Conservation (phyloP, 2,888 invertebrate species). For the Ypsolopha scabrella region DNA sequence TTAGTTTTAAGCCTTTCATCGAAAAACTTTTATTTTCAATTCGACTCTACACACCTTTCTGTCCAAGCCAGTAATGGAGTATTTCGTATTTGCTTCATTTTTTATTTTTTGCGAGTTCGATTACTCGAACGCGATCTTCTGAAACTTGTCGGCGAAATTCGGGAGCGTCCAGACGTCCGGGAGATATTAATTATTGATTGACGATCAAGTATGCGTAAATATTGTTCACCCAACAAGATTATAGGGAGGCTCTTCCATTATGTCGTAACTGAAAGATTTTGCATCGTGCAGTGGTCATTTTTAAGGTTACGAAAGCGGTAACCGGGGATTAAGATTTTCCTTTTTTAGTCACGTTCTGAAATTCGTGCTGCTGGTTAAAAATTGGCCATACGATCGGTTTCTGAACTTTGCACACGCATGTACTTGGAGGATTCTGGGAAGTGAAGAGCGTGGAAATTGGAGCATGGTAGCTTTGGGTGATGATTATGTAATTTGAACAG, state of each 20-base stretch:
- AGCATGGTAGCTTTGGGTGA: no score
- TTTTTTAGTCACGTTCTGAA: slow-evolving; percentile 3
- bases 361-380: not conserved
- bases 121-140: slow-evolving; percentile 68
- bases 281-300: slow-evolving; percentile 1
- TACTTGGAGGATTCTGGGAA: no score
- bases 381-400: no score
- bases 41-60: slow-evolving; percentile 37
- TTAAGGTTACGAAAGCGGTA: not conserved
- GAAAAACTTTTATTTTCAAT: not conserved
- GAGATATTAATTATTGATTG: slow-evolving; percentile 70
- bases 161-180: slow-evolving; percentile 63
- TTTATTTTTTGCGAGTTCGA: slow-evolving; percentile 67
- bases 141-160: slow-evolving; percentile 66
- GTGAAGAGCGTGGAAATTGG: no score
- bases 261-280: slow-evolving; percentile 9
- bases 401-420: no score
- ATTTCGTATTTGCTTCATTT: slow-evolving; percentile 70
- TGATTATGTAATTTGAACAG: no score
- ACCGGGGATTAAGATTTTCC: slow-evolving; percentile 1
- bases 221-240: slow-evolving; percentile 29
- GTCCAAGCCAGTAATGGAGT: slow-evolving; percentile 54
- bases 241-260: slow-evolving; percentile 22
- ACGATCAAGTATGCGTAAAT: slow-evolving; percentile 51
- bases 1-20: no score